Percentiles rank a stretch among this genome's conserved stretches.
Conservation (phyloP, 2,888 invertebrate genomes). For the Phanerotoma sp. region DNA sequence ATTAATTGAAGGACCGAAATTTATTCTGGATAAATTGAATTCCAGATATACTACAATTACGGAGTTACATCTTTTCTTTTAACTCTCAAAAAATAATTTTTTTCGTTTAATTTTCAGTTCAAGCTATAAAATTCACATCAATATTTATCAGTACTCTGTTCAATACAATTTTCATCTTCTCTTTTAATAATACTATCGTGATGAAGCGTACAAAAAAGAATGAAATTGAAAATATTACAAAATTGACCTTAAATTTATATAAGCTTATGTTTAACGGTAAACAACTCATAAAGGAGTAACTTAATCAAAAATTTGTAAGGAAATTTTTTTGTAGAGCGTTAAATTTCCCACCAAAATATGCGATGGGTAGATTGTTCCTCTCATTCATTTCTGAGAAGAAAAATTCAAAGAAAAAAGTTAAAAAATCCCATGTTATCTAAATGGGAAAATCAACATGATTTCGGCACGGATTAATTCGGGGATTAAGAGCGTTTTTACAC, state of each 20-base stretch:
- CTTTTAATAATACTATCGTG: background rate
- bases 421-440: background rate
- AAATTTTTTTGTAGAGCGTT: no score
- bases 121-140: background rate
- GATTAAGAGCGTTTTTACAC: background rate
- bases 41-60: background rate
- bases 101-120: background rate
- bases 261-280: background rate
- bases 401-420: background rate
- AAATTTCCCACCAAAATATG: no score
- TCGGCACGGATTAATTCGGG: background rate
- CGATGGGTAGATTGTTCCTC: no score
- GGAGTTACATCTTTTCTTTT: background rate
- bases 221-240: background rate
- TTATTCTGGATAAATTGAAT: background rate
- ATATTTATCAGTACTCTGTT: background rate
- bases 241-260: background rate
- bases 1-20: background rate
- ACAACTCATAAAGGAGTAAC: conserved; percentile 5
- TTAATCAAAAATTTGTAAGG: conserved; percentile 6
- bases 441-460: background rate
- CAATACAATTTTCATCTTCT: background rate
- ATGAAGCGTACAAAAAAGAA: background rate
- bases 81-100: background rate
- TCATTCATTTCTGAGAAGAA: background rate